phyloP scores from a whole-genome alignment of 2,888 invertebrate species.

The Teleogryllus oceanicus region DNA sequence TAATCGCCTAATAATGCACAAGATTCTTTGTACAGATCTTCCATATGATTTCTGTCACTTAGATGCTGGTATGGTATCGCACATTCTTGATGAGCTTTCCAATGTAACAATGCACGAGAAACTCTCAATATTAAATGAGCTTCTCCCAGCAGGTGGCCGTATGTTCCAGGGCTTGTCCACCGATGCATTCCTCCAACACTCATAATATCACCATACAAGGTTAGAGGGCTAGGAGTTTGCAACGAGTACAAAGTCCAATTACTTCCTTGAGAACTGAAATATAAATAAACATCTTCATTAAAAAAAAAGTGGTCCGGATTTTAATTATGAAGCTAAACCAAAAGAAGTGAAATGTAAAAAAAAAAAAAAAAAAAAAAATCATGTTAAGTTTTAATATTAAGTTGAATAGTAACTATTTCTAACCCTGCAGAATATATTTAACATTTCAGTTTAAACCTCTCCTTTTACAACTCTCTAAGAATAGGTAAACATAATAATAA shows the following conservation, averaged over 20 bases:
- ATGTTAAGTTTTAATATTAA: too few species aligned
- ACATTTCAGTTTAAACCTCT: too few species aligned
- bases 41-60: constrained; percentile 32
- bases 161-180: constrained; percentile 62
- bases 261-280: constrained; percentile 28
- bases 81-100: constrained; percentile 44
- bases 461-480: too few species aligned
- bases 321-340: neutral
- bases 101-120: constrained; percentile 47
- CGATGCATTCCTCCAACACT: constrained; percentile 63
- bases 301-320: neutral
- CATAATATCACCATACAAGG: constrained; percentile 66
- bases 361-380: too few species aligned
- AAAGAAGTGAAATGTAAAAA: neutral
- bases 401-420: too few species aligned
- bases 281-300: neutral
- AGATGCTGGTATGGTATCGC: constrained; percentile 41
- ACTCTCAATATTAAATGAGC: constrained; percentile 64
- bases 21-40: constrained; percentile 53
- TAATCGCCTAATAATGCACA: constrained; percentile 58
- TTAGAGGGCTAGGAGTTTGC: constrained; percentile 60
- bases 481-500: too few species aligned
- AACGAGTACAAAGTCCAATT: constrained; percentile 71
- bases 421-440: too few species aligned
- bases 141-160: constrained; percentile 68